Evolutionary conservation across 2,113 vertebrate species (phyloP).

Genomic region (Neopipo cinnamomea): DNA sequence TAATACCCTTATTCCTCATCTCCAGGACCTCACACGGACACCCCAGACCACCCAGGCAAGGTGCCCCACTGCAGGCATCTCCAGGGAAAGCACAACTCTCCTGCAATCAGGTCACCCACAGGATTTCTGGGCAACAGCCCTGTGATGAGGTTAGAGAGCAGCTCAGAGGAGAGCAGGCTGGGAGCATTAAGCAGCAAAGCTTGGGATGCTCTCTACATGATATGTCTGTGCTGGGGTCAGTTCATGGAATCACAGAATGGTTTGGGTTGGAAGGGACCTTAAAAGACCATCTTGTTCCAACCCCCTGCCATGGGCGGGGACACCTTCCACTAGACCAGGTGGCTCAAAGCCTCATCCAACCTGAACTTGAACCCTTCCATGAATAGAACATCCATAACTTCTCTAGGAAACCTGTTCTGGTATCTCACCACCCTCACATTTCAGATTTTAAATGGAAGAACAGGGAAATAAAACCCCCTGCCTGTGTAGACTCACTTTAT

Average conservation of each 20-base stretch:
- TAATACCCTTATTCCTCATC: background rate
- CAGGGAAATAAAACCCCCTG: background rate
- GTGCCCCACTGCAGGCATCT: background rate
- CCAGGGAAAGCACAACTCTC: background rate
- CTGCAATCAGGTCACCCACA: background rate
- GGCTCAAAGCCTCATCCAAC: background rate
- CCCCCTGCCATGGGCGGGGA: background rate
- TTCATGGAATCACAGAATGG: background rate
- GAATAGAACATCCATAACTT: background rate
- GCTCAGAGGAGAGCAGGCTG: background rate
- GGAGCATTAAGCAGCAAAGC: background rate
- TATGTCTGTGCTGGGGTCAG: accelerated
- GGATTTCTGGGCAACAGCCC: background rate
- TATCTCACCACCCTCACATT: background rate
- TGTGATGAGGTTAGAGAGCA: accelerated
- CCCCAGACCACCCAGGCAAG: background rate
- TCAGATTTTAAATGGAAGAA: background rate
- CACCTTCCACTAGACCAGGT: background rate
- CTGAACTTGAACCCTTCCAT: background rate
- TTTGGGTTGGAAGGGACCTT: background rate
- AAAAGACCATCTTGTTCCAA: background rate
- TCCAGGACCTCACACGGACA: background rate
- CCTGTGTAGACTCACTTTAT: background rate
- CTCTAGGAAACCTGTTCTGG: background rate
- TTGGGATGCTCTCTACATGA: background rate